Percentiles rank a stretch among this genome's conserved stretches.
Conservation (phyloP, 2,113 vertebrate species). For the Psilopsiagon aurifrons region DNA sequence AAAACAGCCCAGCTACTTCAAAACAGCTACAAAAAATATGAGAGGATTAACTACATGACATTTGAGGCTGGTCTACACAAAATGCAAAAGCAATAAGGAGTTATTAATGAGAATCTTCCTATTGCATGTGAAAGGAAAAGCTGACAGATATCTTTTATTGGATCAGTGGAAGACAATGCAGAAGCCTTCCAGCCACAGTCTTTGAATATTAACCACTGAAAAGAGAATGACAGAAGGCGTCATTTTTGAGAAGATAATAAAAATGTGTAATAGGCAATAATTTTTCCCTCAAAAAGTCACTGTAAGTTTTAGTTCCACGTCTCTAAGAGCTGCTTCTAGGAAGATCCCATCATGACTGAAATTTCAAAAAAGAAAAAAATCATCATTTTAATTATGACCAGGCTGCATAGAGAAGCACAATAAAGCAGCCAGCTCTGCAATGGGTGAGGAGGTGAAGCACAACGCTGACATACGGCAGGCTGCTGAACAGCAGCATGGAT, state of each 20-base stretch:
- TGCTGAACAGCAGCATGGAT: neutral
- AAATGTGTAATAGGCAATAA: neutral
- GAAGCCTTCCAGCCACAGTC: neutral
- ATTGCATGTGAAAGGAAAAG: neutral
- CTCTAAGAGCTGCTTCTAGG: neutral
- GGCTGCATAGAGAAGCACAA: neutral
- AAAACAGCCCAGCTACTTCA: neutral
- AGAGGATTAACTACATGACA: neutral
- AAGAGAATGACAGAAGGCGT: neutral
- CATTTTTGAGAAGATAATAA: neutral
- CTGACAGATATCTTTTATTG: neutral
- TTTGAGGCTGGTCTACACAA: neutral
- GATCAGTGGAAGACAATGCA: neutral
- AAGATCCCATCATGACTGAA: neutral
- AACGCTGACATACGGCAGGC: neutral
- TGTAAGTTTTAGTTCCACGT: neutral
- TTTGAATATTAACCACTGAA: neutral
- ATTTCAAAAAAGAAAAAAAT: fast-evolving
- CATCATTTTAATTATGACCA: neutral
- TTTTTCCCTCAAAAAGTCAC: neutral
- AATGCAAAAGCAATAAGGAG: neutral
- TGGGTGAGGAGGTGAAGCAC: neutral
- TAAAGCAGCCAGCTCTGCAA: neutral
- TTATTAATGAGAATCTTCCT: neutral
- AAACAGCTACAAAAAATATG: neutral